Evolutionary conservation across 2,113 vertebrate species (phyloP).

Genomic region (Mesitornis unicolor): DNA sequence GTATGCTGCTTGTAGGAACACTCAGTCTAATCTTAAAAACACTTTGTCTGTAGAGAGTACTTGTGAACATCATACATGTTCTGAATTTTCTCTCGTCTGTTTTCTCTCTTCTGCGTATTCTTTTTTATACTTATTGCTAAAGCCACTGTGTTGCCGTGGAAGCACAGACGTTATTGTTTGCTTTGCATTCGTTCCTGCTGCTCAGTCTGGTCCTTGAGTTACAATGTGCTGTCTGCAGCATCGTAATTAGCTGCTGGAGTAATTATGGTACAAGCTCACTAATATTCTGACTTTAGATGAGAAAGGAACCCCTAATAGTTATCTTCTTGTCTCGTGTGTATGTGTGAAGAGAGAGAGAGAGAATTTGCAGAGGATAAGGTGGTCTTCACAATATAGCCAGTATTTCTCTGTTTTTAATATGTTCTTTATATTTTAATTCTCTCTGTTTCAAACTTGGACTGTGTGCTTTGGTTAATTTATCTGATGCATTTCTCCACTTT

Average conservation of each 20-base stretch:
- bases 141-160: neutral
- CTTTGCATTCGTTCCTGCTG: constrained; percentile 43
- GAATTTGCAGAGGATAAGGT: neutral
- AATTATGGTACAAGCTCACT: neutral
- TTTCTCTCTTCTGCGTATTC: neutral
- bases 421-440: neutral
- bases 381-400: neutral
- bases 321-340: neutral
- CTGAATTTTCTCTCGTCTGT: neutral
- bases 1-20: neutral
- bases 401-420: neutral
- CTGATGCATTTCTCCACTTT: neutral
- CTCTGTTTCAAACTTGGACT: neutral
- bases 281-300: neutral
- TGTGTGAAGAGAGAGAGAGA: neutral
- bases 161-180: constrained; percentile 34
- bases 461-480: neutral
- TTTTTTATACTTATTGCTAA: constrained; percentile 12
- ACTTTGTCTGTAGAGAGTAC: neutral
- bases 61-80: neutral
- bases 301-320: constrained; percentile 17
- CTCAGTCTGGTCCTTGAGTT: constrained; percentile 38
- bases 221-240: neutral
- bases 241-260: constrained; percentile 54
- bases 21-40: neutral